Conservation (phyloP, 1,140 invertebrate genomes). For the Berghia stephanieae region DNA sequence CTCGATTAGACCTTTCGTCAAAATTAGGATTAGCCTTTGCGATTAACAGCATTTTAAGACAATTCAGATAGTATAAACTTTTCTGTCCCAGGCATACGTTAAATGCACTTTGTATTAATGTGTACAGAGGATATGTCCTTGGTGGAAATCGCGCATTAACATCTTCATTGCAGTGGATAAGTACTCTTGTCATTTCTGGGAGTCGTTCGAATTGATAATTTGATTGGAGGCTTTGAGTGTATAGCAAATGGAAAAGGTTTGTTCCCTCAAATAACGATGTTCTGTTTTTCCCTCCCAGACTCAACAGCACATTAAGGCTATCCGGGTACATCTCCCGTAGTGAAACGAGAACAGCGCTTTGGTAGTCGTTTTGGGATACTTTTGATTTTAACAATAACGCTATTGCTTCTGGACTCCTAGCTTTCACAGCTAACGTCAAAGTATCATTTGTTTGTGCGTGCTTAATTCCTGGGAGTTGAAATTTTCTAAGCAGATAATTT, state of each 20-base stretch:
- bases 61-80: constrained; percentile 24
- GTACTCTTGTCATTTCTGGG: constrained; percentile 22
- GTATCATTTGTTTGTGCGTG: constrained; percentile 8
- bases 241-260: constrained; percentile 28
- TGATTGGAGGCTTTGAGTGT: constrained; percentile 20
- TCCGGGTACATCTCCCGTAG: constrained; percentile 28
- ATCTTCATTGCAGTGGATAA: constrained; percentile 19
- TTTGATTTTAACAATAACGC: constrained; percentile 10
- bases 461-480: constrained; percentile 24
- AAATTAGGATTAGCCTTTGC: constrained; percentile 28
- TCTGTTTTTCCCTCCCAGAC: not conserved
- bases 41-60: constrained; percentile 15
- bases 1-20: constrained; percentile 10
- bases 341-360: constrained; percentile 23
- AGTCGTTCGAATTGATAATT: constrained; percentile 19
- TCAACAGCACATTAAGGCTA: constrained; percentile 13
- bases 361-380: constrained; percentile 8
- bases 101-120: constrained; percentile 26
- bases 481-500: not conserved
- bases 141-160: constrained; percentile 18
- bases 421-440: constrained; percentile 20
- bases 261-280: constrained; percentile 25
- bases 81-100: constrained; percentile 12
- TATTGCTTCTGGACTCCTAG: constrained; percentile 18
- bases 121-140: constrained; percentile 26